Percentiles rank a stretch among this genome's conserved stretches.
phyloP scores from a whole-genome alignment of 2,888 invertebrate species.

The Coelinius sp. region DNA sequence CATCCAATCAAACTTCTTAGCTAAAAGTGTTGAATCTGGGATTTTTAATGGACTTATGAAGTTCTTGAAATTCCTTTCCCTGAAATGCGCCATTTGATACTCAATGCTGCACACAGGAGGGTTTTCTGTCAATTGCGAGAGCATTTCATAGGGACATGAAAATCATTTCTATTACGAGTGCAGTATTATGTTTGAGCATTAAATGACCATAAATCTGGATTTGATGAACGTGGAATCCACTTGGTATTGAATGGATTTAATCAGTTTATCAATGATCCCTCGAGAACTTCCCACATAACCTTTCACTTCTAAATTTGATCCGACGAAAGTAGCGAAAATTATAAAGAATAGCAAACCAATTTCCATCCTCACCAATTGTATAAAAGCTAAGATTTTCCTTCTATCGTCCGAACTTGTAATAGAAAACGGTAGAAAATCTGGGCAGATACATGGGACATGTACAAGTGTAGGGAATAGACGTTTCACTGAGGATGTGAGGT shows the following conservation, averaged over 20 bases:
- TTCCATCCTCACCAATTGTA: conserved; percentile 2
- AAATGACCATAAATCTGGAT: conserved; percentile 7
- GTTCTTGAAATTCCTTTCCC: neutral
- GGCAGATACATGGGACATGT: conserved; percentile 11
- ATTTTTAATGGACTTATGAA: conserved; percentile 25
- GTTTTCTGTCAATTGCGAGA: neutral
- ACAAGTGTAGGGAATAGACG: neutral
- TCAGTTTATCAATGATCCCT: neutral
- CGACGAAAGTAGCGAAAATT: neutral
- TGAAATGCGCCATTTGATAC: neutral
- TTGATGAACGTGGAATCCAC: neutral
- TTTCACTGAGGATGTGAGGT: conserved; percentile 21
- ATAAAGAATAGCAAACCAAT: neutral
- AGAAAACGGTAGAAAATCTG: conserved; percentile 6
- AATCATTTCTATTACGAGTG: conserved; percentile 3
- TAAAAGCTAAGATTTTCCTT: neutral
- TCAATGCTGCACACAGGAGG: neutral
- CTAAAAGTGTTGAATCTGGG: conserved; percentile 11
- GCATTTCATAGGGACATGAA: neutral
- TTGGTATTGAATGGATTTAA: conserved; percentile 1
- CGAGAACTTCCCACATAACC: neutral
- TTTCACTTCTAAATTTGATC: neutral
- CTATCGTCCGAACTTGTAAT: neutral
- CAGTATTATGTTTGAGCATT: neutral
- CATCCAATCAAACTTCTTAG: conserved; percentile 39